These are phyloP conservation scores for Pocillopora meandrina DNA, from an alignment of 92 coral and sea anemone species.

Conservation along the genomic window DNA sequence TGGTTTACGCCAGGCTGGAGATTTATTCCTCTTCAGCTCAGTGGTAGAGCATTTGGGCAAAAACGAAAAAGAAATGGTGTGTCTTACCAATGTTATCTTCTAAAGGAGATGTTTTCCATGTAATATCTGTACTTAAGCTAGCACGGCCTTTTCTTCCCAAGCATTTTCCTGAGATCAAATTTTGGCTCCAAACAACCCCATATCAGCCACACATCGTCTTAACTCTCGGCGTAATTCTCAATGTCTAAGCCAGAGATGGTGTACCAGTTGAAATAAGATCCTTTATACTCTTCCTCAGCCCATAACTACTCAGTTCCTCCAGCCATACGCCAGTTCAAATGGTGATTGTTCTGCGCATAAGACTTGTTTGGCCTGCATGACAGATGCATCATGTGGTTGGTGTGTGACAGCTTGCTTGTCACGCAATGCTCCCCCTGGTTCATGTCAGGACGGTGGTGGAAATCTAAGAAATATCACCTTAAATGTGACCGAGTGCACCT, in stretches of 20 bases:
- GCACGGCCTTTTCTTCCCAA: too few species aligned
- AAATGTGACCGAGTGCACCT: conserved; percentile 77
- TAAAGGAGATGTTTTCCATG: too few species aligned
- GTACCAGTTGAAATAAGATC: not conserved
- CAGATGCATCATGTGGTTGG: conserved; percentile 97
- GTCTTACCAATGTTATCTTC: too few species aligned
- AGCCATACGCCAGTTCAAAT: conserved; percentile 64
- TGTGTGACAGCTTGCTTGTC: conserved; percentile 68
- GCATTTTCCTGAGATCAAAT: too few species aligned
- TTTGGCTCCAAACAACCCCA: too few species aligned
- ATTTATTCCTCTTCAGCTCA: too few species aligned
- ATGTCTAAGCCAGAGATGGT: not conserved
- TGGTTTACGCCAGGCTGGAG: too few species aligned
- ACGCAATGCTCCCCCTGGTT: conserved; percentile 40
- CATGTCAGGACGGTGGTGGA: conserved; percentile 63
- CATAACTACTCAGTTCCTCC: conserved; percentile 58
- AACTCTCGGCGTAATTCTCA: too few species aligned
- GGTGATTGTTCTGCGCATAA: conserved; percentile 65
- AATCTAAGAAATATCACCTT: conserved; percentile 58
- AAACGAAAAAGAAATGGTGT: too few species aligned
- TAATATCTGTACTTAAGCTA: too few species aligned
- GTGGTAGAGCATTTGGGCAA: too few species aligned
- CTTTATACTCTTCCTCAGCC: conserved; percentile 35
- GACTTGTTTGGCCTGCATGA: conserved; percentile 83
- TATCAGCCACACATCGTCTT: too few species aligned